These are phyloP conservation scores for Synergus laeviventris DNA, from an alignment of 2,888 invertebrate species.

Conservation along the genomic window DNA sequence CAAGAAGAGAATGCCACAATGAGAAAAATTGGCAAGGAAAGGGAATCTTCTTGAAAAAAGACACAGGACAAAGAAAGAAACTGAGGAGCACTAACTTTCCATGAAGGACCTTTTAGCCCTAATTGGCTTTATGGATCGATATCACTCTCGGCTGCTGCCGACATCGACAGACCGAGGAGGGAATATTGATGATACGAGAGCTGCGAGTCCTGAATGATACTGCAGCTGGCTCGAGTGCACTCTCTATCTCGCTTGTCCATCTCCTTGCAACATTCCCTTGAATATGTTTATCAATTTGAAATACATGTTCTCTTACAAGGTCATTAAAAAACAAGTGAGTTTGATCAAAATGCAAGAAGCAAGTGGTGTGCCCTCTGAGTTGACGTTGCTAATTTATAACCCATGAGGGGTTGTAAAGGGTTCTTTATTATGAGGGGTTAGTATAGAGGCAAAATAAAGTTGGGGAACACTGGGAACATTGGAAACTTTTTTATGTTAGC, in stretches of 20 bases:
- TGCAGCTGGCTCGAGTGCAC: conserved; percentile 52
- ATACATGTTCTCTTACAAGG: conserved; percentile 17
- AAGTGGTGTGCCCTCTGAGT: background rate
- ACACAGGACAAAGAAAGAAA: conserved; percentile 51
- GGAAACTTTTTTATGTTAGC: background rate
- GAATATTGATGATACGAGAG: conserved; percentile 55
- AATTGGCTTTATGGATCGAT: conserved; percentile 74
- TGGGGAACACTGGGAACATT: background rate
- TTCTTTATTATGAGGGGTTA: conserved; percentile 22
- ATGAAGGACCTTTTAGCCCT: conserved; percentile 73
- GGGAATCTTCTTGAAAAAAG: conserved; percentile 51
- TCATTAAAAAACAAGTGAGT: background rate
- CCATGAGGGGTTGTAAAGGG: background rate
- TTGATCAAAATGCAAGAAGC: conserved; percentile 3
- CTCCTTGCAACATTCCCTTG: conserved; percentile 45
- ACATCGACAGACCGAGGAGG: conserved; percentile 55
- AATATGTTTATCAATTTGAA: conserved; percentile 43
- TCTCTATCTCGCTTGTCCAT: conserved; percentile 44
- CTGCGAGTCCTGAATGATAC: conserved; percentile 55
- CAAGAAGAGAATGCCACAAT: background rate
- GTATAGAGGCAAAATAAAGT: background rate
- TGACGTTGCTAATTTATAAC: background rate
- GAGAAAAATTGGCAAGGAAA: conserved; percentile 40
- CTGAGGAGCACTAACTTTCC: conserved; percentile 65
- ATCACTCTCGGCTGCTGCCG: conserved; percentile 64